Evolutionary conservation across 2,113 vertebrate species (phyloP), one percentile per base, ranked within the genome.

Genomic region (Oncorhynchus masou): DNA sequence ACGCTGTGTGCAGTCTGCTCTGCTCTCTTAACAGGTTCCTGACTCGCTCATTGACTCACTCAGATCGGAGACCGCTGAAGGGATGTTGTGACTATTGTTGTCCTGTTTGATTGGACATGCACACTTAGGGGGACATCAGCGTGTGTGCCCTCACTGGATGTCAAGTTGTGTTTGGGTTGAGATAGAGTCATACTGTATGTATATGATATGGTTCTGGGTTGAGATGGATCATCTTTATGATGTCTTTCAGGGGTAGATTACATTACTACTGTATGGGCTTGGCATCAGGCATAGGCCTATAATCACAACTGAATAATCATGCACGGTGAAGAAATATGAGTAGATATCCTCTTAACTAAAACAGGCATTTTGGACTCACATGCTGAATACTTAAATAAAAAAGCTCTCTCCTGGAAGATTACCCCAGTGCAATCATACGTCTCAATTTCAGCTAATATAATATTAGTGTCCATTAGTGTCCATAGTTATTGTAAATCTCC

Each of bases 81-180:
- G 31, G 62, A 64, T 66, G 68, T 80, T 19, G 74, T 68, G 45
- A 64, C 19, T 39, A 24, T 12, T 74, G 64, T 20, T 16, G 54
- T 57, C 60, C 57, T 34, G 39, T 68, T 5, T 51, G 31, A 49
- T 73, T 74, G 71, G 49, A 48, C 34, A 69, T 70, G 71, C 67
- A 68, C 71, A 27, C 65, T 51, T 12, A 65, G 31, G 71, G 65
- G n/a, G 57, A 71, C 75, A 79, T 22, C 64, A 8, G 59, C 24
- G 54, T 69, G 39, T 57, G 64, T 79, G 73, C 75, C 7, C 8
- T 6, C 39, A 60, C 25, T 31, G 70, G 51, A 68, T 67, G 70
- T 78, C 75, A 74, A 29, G 22, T 79, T 75, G 20, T 62, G 74
- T 79, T 76, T 74, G 78, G 54, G 15, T 25, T 20, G 74, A 51